Percentiles rank a stretch among this genome's conserved stretches.
Evolutionary conservation across 2,888 invertebrate species (phyloP).

Genomic region (Drosophila prolongata): DNA sequence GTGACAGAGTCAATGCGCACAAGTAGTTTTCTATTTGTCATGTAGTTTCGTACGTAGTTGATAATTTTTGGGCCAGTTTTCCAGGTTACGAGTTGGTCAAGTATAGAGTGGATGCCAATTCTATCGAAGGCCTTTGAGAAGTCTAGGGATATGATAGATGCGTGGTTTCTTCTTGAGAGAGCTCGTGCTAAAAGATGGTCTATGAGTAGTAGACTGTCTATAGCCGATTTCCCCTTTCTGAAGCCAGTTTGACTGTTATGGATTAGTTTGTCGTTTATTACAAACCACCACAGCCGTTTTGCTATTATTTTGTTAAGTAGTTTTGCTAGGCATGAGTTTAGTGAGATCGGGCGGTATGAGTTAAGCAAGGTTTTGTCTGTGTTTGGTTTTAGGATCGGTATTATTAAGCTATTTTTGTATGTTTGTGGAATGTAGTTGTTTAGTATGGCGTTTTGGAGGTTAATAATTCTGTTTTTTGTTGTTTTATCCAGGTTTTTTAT

Average conservation of each 20-base stretch:
- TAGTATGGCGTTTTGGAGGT: neutral
- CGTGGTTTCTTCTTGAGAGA: no score
- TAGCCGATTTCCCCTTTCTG: constrained; percentile 26
- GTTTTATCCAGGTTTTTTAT: neutral
- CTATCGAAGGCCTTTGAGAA: no score
- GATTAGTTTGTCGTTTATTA: constrained; percentile 27
- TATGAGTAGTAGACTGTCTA: constrained; percentile 31
- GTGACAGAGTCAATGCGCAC: neutral
- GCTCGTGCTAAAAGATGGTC: constrained; percentile 34
- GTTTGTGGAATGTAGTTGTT: constrained; percentile 1
- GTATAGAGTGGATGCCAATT: no score
- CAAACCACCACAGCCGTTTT: constrained; percentile 34
- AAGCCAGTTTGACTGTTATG: constrained; percentile 32
- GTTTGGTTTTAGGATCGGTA: neutral
- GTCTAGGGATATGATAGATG: no score
- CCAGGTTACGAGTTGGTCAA: constrained; percentile 13
- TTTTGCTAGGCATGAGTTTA: constrained; percentile 46
- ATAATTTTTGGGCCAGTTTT: constrained; percentile 14
- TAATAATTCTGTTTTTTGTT: neutral
- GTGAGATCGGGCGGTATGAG: constrained; percentile 42
- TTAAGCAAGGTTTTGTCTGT: constrained; percentile 2
- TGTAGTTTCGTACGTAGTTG: constrained; percentile 12
- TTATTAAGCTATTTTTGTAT: constrained; percentile 1
- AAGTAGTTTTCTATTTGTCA: constrained; percentile 13
- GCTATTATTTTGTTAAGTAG: constrained; percentile 42